phyloP scores from a whole-genome alignment of 2,888 invertebrate genomes.

The Cataglyphis cursor region DNA sequence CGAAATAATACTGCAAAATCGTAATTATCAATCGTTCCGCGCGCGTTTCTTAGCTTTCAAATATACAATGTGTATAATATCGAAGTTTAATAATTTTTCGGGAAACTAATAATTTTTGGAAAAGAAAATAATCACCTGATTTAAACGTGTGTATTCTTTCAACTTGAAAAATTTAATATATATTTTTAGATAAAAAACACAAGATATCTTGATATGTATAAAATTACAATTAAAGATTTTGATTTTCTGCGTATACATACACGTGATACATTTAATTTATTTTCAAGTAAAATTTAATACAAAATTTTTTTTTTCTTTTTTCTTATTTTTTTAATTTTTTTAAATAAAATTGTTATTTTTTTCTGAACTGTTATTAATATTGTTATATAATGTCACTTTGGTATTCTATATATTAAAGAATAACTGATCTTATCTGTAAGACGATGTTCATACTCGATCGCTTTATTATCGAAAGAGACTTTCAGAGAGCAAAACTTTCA shows the following conservation, averaged over 20 bases:
- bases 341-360: not conserved
- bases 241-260: not conserved
- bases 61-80: not conserved
- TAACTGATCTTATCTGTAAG: not conserved
- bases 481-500: conserved; percentile 17
- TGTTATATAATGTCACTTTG: not conserved
- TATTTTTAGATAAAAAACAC: not conserved
- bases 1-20: conserved; percentile 29
- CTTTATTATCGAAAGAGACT: conserved; percentile 9
- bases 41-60: not conserved
- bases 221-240: not conserved
- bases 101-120: not conserved
- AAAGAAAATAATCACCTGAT: not conserved
- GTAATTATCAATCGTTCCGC: conserved; percentile 46
- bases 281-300: not conserved
- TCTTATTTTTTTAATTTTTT: not conserved
- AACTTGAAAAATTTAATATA: not conserved
- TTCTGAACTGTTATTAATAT: not conserved
- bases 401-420: not conserved
- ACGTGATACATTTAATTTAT: not conserved
- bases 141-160: not conserved
- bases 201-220: not conserved
- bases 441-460: not conserved
- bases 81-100: not conserved
- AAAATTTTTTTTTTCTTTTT: not conserved